Evolutionary conservation across 2,888 invertebrate genomes (phyloP).

Genomic region (Hirtodrosophila duncani): DNA sequence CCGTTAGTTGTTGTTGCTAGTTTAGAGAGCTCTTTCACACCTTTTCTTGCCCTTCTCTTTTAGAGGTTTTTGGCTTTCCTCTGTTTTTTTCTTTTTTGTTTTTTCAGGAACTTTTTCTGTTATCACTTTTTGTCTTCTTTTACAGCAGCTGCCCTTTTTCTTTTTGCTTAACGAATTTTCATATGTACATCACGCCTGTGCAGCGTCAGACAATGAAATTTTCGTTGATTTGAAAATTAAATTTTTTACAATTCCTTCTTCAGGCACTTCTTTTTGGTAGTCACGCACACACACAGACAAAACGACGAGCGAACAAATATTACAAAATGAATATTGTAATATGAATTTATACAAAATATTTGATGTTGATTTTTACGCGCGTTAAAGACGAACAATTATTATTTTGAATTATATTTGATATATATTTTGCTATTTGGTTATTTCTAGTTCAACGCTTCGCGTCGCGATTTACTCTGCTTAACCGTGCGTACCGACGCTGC

Average conservation of each 20-base stretch:
- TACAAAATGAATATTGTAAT: constrained; percentile 11
- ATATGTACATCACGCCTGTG: constrained; percentile 61
- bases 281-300: constrained; percentile 22
- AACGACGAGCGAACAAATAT: constrained; percentile 4
- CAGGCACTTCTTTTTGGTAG: constrained; percentile 2
- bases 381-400: too few relatives aligned
- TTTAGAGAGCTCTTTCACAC: constrained; percentile 24
- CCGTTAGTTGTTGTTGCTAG: constrained; percentile 42
- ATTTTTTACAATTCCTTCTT: constrained; percentile 32
- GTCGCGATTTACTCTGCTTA: constrained; percentile 57
- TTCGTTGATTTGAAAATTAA: constrained; percentile 18
- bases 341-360: constrained; percentile 24
- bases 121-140: constrained; percentile 7
- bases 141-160: too few relatives aligned
- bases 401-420: constrained; percentile 2
- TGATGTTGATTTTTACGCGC: constrained; percentile 25
- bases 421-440: constrained; percentile 25
- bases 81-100: constrained; percentile 16
- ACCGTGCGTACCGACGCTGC: constrained; percentile 59
- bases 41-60: constrained; percentile 8
- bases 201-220: constrained; percentile 63
- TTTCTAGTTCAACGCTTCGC: constrained; percentile 37
- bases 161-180: constrained; percentile 43
- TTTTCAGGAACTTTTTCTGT: constrained; percentile 35
- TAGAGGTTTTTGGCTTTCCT: constrained; percentile 13